Evolutionary conservation across 2,797 vertebrate genomes (phyloP).

Genomic region (Vultur gryphus): DNA sequence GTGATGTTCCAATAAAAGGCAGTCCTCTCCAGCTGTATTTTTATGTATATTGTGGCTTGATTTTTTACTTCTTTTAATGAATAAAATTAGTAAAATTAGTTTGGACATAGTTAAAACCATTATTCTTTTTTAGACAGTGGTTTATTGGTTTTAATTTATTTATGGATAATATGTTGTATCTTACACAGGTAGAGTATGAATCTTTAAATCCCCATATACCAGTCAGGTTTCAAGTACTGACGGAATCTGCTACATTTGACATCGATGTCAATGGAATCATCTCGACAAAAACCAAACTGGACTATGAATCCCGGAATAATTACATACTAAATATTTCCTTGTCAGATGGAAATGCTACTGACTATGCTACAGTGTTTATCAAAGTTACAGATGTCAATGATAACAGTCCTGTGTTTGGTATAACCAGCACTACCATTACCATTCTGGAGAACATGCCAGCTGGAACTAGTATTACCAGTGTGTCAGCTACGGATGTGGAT

Average conservation of each 20-base stretch:
- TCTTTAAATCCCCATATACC: not conserved
- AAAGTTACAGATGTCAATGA: constrained; percentile 79
- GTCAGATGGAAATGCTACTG: constrained; percentile 62
- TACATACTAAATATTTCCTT: constrained; percentile 73
- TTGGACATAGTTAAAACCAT: not conserved
- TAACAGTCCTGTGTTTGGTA: constrained; percentile 72
- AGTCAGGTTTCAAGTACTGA: constrained; percentile 47
- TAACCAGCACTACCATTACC: not conserved
- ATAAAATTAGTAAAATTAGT: not conserved
- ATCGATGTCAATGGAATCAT: constrained; percentile 64
- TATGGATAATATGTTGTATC: not conserved
- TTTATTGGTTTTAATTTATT: not conserved
- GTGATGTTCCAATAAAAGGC: not conserved
- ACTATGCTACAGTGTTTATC: constrained; percentile 67
- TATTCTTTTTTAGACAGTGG: not conserved
- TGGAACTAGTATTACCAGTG: not conserved
- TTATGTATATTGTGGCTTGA: not conserved
- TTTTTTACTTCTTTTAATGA: not conserved
- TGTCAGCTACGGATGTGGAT: constrained; percentile 70
- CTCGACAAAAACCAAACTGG: constrained; percentile 63
- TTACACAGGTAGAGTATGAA: constrained; percentile 61
- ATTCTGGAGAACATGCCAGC: constrained; percentile 45
- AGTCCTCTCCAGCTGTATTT: not conserved
- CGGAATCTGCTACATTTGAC: constrained; percentile 61
- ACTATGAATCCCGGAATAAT: constrained; percentile 69